Base-by-base conservation (phyloP, 2,797 vertebrate genomes). In the Trachurus trachurus region DNA sequence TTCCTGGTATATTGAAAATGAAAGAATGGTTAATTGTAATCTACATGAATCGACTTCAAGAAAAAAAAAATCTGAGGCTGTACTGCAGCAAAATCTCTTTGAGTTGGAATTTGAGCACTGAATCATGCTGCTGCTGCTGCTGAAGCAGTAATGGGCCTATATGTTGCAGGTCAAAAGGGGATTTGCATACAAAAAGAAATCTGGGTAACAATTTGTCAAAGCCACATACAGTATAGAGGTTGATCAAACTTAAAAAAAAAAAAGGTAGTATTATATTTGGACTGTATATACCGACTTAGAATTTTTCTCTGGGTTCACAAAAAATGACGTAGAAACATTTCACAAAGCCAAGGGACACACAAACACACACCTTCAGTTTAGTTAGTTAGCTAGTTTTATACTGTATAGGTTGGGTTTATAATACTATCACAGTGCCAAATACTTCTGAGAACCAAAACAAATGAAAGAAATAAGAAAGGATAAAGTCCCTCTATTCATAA, bases 341-440 rank as follows among this genome's bases (percentile, higher is more conserved):
- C 95, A 96, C 95, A 94, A 96, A 94, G 94, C 92, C 95, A 94
- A 96, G 93, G 94, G 95, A 96, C 93, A 89, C 94, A 95, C 95
- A 94, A 93, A 96, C 93, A 94, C 93, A 95, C 93, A 92, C 93
- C 92, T 94, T 95, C 93, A 89, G 92, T 94, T 94, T 94, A 94
- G 90, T 95, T 94, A 93, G 92, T 95, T 94, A 94, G 93, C 93
- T 94, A 94, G 92, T 93, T 93, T 94, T 93, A 93, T 94, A 95
- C 94, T 94, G 94, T 95, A 94, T 93, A 95, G 92, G 94, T 95
- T 93, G 93, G 92, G 93, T 94, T 94, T 94, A 94, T 93, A 93
- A 95, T 95, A 95, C 94, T 93, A 95, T 96, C 95, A 95, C 95
- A 96, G 95, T 96, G 95, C 95, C 96, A 96, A 96, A 96, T 95